Base-by-base conservation (phyloP, 2,797 vertebrate species). In the Dallia pectoralis region DNA sequence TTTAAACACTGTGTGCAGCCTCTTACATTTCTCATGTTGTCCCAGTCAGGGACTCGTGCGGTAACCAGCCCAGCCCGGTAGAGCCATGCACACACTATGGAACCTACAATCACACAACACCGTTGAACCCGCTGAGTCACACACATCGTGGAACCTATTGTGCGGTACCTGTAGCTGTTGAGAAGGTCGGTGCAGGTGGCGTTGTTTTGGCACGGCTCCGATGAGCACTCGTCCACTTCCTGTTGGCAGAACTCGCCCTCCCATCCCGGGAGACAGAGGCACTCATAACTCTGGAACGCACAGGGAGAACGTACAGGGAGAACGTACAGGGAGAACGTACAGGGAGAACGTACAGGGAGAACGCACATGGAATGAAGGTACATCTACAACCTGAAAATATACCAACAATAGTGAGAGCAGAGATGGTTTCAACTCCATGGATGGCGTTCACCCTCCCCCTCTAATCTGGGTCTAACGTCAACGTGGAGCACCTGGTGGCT, bases 121-220 rank as follows among this genome's bases (percentile, higher is more conserved):
- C 3, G 40, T 44, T 6, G 40, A 1, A 44, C 40, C 40, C 12
- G 12, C 40, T 51, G 48, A 51, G 18, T 51, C 48, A 51, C 15
- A 51, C 48, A 16, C 48, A 51, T 5, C 49, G 7, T 36, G 33
- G 19, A 9, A n/a, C 11, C 15, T 36, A 29, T 33, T 1, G 18
- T 18, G 30, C 75, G 65, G 89, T 91, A 96, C 95, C 29, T 86
- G 87, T 94, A 96, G 80, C 83, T 72, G 80, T 90, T 89, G 85
- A 92, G 91, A 75, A 96, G 93, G 87, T 95, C 93, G 66, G 44
- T 82, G 81, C 94, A 96, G 81, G 91, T 94, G 77, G 88, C 92
- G 36, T 92, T 94, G 84, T 95, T 96, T 89, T 92, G 87, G 82
- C 94, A 96, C 71, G 94, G 94, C 51, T 91, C 88, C 64, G 89